Conservation (phyloP, 2,888 invertebrate genomes). For the Pocota personata region DNA sequence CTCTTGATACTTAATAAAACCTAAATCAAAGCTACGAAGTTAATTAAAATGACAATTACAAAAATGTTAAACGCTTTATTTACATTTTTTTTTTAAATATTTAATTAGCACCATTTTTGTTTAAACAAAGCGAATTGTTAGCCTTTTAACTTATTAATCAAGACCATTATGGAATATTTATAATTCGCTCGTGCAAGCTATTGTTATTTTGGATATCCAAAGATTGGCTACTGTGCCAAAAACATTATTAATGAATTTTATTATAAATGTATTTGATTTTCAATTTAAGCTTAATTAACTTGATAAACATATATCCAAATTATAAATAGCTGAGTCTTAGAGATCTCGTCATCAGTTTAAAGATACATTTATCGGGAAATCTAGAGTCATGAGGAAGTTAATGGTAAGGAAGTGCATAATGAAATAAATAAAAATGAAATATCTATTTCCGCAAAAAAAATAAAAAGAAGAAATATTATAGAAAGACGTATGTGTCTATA, state of each 20-base stretch:
- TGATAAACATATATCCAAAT: neutral
- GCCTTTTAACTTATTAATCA: neutral
- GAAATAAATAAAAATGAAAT: neutral
- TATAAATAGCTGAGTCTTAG: slow-evolving; percentile 21
- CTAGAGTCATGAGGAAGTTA: slow-evolving; percentile 8
- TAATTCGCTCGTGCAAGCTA: slow-evolving; percentile 3
- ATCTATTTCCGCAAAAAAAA: neutral
- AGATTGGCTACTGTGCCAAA: slow-evolving; percentile 8
- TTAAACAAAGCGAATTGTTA: neutral
- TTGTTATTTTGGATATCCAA: neutral
- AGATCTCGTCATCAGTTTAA: slow-evolving; percentile 13
- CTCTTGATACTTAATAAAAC: neutral
- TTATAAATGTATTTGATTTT: slow-evolving; percentile 2
- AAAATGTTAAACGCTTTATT: slow-evolving; percentile 15
- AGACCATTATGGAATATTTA: slow-evolving; percentile 1
- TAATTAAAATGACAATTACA: slow-evolving; percentile 1
- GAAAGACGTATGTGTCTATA: too few species aligned
- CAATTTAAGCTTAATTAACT: neutral
- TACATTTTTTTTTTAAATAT: slow-evolving; percentile 7
- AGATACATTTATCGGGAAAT: neutral
- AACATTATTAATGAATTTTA: slow-evolving; percentile 12
- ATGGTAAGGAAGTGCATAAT: neutral
- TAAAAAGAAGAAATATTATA: too few species aligned
- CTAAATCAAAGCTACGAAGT: neutral
- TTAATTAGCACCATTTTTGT: slow-evolving; percentile 4